phyloP scores from a whole-genome alignment of 2,113 vertebrate species.

The Desmodus rotundus region DNA sequence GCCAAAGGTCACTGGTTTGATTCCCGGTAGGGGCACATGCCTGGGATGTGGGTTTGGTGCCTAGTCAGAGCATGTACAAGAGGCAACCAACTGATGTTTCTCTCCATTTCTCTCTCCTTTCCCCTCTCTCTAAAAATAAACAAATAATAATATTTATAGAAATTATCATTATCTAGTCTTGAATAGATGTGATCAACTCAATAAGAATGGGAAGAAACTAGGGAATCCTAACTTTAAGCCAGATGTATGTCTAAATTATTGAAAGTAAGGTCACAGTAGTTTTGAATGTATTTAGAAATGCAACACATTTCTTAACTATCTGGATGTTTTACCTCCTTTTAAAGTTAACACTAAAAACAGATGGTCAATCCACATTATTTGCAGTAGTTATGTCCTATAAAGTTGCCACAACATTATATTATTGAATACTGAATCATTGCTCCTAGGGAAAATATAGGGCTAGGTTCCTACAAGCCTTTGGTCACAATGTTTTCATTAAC shows the following conservation, averaged over 20 bases:
- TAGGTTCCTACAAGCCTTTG: not conserved
- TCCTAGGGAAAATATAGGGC: not conserved
- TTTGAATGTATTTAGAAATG: not conserved
- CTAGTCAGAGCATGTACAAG: too few species aligned
- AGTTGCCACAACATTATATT: not conserved
- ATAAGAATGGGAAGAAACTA: not conserved
- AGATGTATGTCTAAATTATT: conserved; percentile 2
- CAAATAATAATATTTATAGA: too few species aligned
- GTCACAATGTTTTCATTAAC: not conserved
- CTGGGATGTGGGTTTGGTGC: too few species aligned
- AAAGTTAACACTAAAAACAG: not conserved
- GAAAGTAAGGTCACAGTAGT: not conserved
- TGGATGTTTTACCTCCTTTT: not conserved
- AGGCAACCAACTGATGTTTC: too few species aligned
- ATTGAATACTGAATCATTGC: not conserved
- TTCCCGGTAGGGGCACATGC: too few species aligned
- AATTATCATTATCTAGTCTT: not conserved
- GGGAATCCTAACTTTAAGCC: not conserved
- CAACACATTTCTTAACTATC: not conserved
- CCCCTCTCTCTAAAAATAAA: too few species aligned
- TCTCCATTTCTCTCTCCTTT: too few species aligned
- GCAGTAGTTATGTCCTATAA: not conserved
- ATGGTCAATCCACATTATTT: not conserved
- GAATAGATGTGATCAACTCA: not conserved
- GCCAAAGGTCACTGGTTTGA: too few species aligned